Conservation (phyloP, 2,797 vertebrate species). For the Taeniopygia guttata region DNA sequence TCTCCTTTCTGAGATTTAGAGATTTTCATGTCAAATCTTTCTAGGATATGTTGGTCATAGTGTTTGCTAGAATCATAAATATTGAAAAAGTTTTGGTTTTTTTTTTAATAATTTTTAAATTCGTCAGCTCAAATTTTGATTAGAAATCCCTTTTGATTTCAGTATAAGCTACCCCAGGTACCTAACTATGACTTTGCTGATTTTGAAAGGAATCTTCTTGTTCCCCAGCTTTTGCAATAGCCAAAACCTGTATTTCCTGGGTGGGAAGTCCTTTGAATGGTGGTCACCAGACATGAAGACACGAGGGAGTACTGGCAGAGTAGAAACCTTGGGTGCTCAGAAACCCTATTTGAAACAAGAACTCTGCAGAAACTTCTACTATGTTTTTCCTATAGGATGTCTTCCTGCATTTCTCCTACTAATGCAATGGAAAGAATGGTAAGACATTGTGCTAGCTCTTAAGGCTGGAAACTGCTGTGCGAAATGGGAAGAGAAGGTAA, state of each 20-base stretch:
- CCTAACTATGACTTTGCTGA: not conserved
- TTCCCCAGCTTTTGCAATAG: not conserved
- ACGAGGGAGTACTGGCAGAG: not conserved
- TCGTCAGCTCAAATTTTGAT: not conserved
- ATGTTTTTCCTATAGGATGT: not conserved
- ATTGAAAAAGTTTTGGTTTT: not conserved
- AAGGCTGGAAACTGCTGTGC: not conserved
- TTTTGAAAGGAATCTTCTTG: not conserved
- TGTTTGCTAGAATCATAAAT: not conserved
- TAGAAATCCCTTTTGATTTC: not conserved
- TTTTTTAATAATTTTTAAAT: not conserved
- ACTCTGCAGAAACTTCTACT: not conserved
- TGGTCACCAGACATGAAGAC: not conserved
- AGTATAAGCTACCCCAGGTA: not conserved
- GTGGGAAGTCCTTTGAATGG: not conserved
- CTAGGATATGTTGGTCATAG: not conserved
- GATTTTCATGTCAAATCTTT: not conserved
- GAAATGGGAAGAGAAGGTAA: not conserved
- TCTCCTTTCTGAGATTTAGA: not conserved
- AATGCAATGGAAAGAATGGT: not conserved
- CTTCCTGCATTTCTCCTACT: not conserved
- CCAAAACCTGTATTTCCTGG: not conserved
- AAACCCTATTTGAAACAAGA: not conserved
- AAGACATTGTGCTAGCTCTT: not conserved
- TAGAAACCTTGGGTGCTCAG: not conserved